A percentile compares a stretch with the other conserved stretches of the same genome.
Conservation (phyloP, 2,113 vertebrate species). For the Dromas ardeola region DNA sequence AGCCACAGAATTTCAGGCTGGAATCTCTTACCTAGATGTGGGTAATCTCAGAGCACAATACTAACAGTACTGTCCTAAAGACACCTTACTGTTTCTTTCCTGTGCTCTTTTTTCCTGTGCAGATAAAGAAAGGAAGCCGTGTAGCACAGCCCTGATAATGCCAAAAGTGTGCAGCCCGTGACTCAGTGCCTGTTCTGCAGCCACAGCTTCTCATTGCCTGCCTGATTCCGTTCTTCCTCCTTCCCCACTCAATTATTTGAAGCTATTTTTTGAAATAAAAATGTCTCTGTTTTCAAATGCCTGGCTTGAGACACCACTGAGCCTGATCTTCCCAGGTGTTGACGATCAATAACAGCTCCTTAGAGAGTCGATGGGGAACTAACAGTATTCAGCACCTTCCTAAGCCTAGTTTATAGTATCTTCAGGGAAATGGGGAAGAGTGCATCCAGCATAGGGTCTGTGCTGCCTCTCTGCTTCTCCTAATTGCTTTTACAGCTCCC, state of each 20-base stretch:
- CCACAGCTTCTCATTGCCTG: neutral
- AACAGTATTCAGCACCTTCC: neutral
- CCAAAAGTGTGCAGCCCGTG: fast-evolving
- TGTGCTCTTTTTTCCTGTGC: neutral
- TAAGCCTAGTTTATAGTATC: neutral
- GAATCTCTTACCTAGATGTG: neutral
- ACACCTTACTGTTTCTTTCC: neutral
- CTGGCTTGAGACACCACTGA: neutral
- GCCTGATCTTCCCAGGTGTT: neutral
- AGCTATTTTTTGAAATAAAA: neutral
- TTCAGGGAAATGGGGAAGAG: neutral
- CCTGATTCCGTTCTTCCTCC: neutral
- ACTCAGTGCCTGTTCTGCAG: neutral
- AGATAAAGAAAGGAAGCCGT: neutral
- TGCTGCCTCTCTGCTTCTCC: neutral
- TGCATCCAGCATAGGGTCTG: neutral
- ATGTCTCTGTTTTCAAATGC: neutral
- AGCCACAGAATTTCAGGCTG: neutral
- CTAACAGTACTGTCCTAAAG: neutral
- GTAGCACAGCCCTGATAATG: neutral
- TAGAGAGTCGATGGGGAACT: neutral
- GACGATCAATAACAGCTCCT: neutral
- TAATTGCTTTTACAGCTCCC: neutral
- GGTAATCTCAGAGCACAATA: neutral
- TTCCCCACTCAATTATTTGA: neutral